Evolutionary conservation across 1,140 invertebrate species (phyloP).

Genomic region (Brachionus asplanchnoidis): DNA sequence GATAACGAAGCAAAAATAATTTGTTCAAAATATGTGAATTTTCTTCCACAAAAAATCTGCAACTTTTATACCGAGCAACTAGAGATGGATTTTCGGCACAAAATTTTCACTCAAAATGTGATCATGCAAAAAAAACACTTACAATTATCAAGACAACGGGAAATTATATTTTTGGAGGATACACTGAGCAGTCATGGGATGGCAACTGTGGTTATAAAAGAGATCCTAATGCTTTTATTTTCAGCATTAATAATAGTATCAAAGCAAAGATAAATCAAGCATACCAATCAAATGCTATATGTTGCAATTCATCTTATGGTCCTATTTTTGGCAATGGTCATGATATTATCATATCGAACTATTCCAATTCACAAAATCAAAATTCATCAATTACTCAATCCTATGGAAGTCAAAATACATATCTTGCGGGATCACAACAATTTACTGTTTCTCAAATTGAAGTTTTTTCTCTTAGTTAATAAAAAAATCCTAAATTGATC

Average conservation of each 20-base stretch:
- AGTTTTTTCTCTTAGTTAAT: too few relatives aligned
- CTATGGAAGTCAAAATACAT: too few relatives aligned
- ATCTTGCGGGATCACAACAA: too few relatives aligned
- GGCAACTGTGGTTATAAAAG: background rate
- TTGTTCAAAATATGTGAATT: background rate
- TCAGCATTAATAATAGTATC: background rate
- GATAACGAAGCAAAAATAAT: background rate
- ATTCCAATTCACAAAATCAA: background rate
- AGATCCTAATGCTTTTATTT: background rate
- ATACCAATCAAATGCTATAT: background rate
- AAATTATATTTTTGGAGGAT: slow-evolving; percentile 11
- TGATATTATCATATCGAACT: background rate
- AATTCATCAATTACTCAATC: too few relatives aligned
- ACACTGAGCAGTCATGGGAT: background rate
- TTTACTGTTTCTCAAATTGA: too few relatives aligned
- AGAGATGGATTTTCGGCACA: background rate
- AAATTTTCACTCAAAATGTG: background rate
- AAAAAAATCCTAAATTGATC: too few relatives aligned
- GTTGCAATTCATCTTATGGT: background rate
- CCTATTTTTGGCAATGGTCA: background rate
- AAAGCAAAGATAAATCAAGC: background rate
- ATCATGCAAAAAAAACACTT: background rate
- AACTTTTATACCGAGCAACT: background rate
- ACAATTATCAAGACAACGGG: background rate
- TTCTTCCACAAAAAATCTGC: background rate